Conservation (phyloP, 2,797 vertebrate genomes). For the Epinephelus coioides region DNA sequence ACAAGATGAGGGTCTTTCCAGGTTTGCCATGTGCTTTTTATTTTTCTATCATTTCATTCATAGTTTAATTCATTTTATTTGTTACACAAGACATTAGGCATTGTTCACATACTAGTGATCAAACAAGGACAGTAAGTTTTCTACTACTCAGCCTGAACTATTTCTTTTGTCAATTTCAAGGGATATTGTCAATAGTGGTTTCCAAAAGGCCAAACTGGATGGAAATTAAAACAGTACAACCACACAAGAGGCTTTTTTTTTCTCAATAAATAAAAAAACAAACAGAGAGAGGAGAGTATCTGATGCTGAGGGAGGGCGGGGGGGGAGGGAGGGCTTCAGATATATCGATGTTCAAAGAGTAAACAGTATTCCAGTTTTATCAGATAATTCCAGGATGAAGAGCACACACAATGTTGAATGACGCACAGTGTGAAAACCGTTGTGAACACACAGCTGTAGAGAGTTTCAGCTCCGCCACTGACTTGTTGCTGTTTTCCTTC, state of each 20-base stretch:
- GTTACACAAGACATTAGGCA: slow-evolving; percentile 90
- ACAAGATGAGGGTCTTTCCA: slow-evolving; percentile 54
- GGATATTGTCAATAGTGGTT: slow-evolving; percentile 81
- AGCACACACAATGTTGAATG: slow-evolving; percentile 45
- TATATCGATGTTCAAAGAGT: slow-evolving; percentile 63
- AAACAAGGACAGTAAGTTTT: slow-evolving; percentile 88
- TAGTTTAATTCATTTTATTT: slow-evolving; percentile 88
- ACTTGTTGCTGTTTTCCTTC: slow-evolving; percentile 45
- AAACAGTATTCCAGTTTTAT: slow-evolving; percentile 81
- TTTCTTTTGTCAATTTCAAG: slow-evolving; percentile 82
- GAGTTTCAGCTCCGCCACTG: slow-evolving; percentile 33
- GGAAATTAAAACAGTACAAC: slow-evolving; percentile 85
- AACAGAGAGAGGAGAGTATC: slow-evolving; percentile 51
- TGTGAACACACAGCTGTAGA: slow-evolving; percentile 37
- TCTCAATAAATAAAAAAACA: slow-evolving; percentile 77
- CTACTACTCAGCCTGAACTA: slow-evolving; percentile 85
- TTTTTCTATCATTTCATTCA: slow-evolving; percentile 87
- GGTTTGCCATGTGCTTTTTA: slow-evolving; percentile 87
- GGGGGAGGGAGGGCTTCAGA: slow-evolving; percentile 44
- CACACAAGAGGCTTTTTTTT: slow-evolving; percentile 78
- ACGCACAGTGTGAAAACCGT: slow-evolving; percentile 50
- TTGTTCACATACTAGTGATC: slow-evolving; percentile 90
- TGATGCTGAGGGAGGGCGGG: slow-evolving; percentile 52
- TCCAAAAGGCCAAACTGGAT: slow-evolving; percentile 82
- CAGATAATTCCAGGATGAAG: slow-evolving; percentile 69